Evolutionary conservation across 2,797 vertebrate genomes (phyloP).

Genomic region (Gephyroberyx darwinii): DNA sequence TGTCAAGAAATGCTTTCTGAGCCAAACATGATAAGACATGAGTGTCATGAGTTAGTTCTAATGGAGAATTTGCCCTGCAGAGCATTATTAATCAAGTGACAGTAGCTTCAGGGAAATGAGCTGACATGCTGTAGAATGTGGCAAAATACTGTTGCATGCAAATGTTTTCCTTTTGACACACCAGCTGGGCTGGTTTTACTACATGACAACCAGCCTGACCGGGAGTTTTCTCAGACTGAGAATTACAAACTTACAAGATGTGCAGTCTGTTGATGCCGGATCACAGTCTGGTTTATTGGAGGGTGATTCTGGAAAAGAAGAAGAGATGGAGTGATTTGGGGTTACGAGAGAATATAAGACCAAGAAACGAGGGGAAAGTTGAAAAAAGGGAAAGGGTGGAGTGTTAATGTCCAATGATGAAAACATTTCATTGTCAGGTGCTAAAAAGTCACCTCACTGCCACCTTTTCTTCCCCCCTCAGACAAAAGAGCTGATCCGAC

Average conservation of each 20-base stretch:
- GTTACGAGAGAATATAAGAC: conserved; percentile 16
- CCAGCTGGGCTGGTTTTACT: conserved; percentile 42
- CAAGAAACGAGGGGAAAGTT: conserved; percentile 27
- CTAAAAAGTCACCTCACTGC: conserved; percentile 67
- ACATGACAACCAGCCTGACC: neutral
- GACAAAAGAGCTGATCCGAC: conserved; percentile 74
- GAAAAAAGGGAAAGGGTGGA: conserved; percentile 30
- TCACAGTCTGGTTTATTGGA: conserved; percentile 49
- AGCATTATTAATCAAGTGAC: conserved; percentile 9
- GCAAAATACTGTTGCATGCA: conserved; percentile 16
- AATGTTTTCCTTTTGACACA: conserved; percentile 22
- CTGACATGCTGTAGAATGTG: conserved; percentile 9
- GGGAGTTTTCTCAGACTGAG: neutral
- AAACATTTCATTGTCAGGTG: conserved; percentile 72
- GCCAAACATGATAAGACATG: conserved; percentile 15
- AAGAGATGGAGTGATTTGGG: neutral
- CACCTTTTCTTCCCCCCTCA: conserved; percentile 52
- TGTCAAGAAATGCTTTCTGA: neutral
- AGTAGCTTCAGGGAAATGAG: neutral
- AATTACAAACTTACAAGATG: conserved; percentile 60
- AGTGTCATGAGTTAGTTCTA: conserved; percentile 1
- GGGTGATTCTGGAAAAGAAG: conserved; percentile 30
- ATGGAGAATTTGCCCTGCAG: conserved; percentile 38
- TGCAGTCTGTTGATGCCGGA: conserved; percentile 41
- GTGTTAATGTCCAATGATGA: conserved; percentile 59